Evolutionary conservation across 2,888 invertebrate species (phyloP), one percentile per base, ranked within the genome.

Genomic region (Unio pictorum): DNA sequence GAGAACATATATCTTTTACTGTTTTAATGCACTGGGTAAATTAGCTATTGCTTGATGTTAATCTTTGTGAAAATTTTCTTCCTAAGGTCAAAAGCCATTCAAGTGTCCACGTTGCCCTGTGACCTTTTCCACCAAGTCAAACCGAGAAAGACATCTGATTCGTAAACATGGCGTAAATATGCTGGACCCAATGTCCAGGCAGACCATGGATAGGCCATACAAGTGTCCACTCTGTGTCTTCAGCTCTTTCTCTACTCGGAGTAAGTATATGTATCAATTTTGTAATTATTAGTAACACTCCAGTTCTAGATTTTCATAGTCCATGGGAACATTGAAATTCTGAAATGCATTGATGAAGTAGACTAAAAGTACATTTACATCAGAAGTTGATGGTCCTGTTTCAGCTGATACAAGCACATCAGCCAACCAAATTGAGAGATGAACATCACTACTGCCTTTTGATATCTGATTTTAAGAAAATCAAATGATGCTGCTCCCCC

Each of bases 51-150:
- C 8, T 7, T 4, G 15, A 28, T 61, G 62, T 61, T 54, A 20
- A 45, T 55, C 64, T 20, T 30, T 55, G n/a, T 64, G 18, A 28
- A 26, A 26, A 26, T 7, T 20, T 61, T n/a, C 62, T n/a, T 34
- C 57, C 28, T 26, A 79, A 89, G 89, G 92, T 3, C 97, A 98
- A 88, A 98, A 98, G 87, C 98, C 98, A 0, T 98, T 95, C 91
- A 96, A 97, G 87, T 98, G 98, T 90, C 94, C 95, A 0, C 95
- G 96, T 86, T 98, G 98, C 88, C 95, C 96, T 0, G 92, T 98
- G 15, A 93, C 96, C 1, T 98, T 98, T 90, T 98, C 98, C 56
- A 98, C 98, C 1, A 98, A 98, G 89, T 97, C 97, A 15, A 98
- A 98, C 91, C 96, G 98, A 89, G 98, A 98, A 87, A 95, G 98